Percentiles rank a stretch among this genome's conserved stretches.
These are phyloP conservation scores for Heliconius melpomene DNA, from an alignment of 1,140 invertebrate genomes.

Conservation along the genomic window DNA sequence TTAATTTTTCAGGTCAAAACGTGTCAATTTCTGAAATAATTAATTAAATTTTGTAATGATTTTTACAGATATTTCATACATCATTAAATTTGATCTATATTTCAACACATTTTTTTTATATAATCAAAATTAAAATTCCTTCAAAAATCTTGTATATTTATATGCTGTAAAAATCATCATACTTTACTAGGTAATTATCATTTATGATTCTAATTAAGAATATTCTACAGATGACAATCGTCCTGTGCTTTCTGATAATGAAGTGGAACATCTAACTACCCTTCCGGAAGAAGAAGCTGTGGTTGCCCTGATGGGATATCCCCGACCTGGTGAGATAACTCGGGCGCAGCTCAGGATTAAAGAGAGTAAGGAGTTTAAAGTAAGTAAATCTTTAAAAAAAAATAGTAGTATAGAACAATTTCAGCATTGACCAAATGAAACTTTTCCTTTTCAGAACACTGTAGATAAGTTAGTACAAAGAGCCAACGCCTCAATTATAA, in stretches of 20 bases:
- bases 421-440: not conserved
- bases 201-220: not conserved
- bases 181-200: not conserved
- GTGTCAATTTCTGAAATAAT: not conserved
- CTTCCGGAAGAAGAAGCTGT: slow-evolving; percentile 89
- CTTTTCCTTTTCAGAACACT: slow-evolving; percentile 87
- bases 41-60: not conserved
- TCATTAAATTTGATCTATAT: not conserved
- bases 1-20: slow-evolving; percentile 1
- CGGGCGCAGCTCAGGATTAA: slow-evolving; percentile 94
- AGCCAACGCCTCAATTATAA: slow-evolving; percentile 95
- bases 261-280: slow-evolving; percentile 66
- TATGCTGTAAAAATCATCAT: not conserved
- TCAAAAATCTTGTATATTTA: not conserved
- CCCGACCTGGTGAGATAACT: slow-evolving; percentile 92
- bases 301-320: slow-evolving; percentile 94
- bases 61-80: not conserved
- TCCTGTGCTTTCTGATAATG: slow-evolving; percentile 49
- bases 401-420: not conserved
- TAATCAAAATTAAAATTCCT: too few relatives aligned
- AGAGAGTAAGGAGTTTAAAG: slow-evolving; percentile 99
- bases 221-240: slow-evolving; percentile 60
- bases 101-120: not conserved
- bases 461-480: slow-evolving; percentile 98
- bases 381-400: slow-evolving; percentile 77